Base-by-base conservation (phyloP, 2,113 vertebrate species). In the Cygnus buccinator region DNA sequence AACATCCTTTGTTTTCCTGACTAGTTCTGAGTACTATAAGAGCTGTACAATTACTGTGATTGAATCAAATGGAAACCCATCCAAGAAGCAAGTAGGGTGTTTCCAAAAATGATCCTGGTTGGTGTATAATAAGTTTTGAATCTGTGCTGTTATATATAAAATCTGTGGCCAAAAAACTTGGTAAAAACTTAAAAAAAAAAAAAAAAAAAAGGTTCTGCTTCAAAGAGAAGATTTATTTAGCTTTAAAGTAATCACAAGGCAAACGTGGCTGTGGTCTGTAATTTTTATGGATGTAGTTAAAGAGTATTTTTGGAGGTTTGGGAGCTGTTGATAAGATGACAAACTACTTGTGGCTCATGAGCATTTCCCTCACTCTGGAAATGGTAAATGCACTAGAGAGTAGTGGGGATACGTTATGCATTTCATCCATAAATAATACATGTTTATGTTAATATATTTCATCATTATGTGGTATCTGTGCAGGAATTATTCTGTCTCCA, bases 181-280 rank as follows among this genome's bases (percentile, higher is more conserved):
- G 93, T 81, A 84, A 94, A 94, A 89, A 61, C 66, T 91, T 96
- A 44, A 93, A 77, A 95, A 94, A 94, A 54, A 35, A 61, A 94
- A 93, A 77, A 95, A 94, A 94, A 54, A 35, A 61, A 94, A 55
- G 2, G 90, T 92, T 83, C 70, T 80, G 78, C 92, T 95, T 96
- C 93, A 96, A 89, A 97, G 92, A 90, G 63, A 78, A 86, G 82
- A 95, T 90, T 96, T 97, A 95, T 97, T 95, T 96, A 95, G 96
- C 94, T 87, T 94, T 70, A 76, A 94, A 95, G 95, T 95, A 94
- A 97, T 97, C 93, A 96, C 89, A 97, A 95, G 93, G 96, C 91
- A 92, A 96, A 95, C 70, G 58, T 73, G 87, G 41, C 94, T 85
- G 74, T 89, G 89, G 91, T 89, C 95, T 97, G 71, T 97, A 97